Evolutionary conservation across 2,888 invertebrate species (phyloP).

Genomic region (Arctia plantaginis): DNA sequence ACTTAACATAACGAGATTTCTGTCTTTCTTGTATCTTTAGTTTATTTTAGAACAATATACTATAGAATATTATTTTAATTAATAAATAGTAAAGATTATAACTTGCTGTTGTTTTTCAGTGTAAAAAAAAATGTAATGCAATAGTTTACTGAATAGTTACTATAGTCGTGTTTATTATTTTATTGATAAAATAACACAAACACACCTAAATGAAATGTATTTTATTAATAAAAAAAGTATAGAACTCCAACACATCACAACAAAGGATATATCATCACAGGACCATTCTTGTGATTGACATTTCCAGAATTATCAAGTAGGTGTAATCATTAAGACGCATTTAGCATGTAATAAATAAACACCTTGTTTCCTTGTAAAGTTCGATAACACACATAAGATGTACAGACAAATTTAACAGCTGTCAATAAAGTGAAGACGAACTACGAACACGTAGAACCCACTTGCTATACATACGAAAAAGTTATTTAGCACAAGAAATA

Average conservation of each 20-base stretch:
- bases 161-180: no score
- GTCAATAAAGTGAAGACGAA: constrained; percentile 29
- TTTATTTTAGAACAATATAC: not conserved
- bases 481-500: constrained; percentile 38
- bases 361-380: constrained; percentile 5
- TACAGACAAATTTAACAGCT: not conserved
- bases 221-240: no score
- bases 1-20: not conserved
- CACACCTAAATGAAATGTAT: no score
- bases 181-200: no score
- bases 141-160: no score
- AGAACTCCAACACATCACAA: no score
- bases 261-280: no score
- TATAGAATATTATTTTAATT: not conserved
- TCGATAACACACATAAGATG: constrained; percentile 5
- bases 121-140: no score
- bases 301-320: not conserved
- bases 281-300: no score
- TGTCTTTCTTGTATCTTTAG: no score
- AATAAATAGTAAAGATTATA: not conserved
- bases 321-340: not conserved
- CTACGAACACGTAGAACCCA: constrained; percentile 30
- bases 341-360: not conserved
- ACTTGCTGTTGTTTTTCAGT: not conserved
- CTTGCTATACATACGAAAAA: constrained; percentile 30